Base-by-base conservation (phyloP, 2,888 invertebrate species). In the Acleris cristana region DNA sequence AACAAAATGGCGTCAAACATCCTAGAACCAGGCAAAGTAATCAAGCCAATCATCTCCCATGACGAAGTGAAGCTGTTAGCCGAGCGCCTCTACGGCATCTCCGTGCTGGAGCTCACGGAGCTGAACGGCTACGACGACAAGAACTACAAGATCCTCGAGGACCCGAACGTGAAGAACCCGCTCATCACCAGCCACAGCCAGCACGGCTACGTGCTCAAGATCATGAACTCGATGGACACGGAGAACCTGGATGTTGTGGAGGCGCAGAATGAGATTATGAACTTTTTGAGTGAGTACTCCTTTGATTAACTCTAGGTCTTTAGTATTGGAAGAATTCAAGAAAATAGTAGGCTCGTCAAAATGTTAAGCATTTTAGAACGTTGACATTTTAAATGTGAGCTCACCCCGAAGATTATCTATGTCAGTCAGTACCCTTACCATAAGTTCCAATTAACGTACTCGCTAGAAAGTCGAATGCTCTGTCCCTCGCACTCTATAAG, bases 201-300 rank as follows among this genome's bases (percentile, higher is more conserved):
- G 0, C 82, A 95, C 73, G 96, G 96, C 0, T 97, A 96, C 79
- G 95, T 97, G 21, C 86, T 98, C 67, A 98, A 98, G 93, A 94
- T 98, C 58, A 93, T 97, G 74, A 98, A 98, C 87, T 94, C 96
- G 0, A 88, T 96, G 81, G 97, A 98, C 84, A 96, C 98, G 0
- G 92, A 94, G 77, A 95, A 96, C 56, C 82, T 90, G 0, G 84
- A 85, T 1, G 92, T 95, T 21, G 93, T 97, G 8, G 96, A 96
- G 68, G 97, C 95, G 0, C 97, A 97, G 87, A 96, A 95, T 72
- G 94, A 95, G 73, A 88, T 96, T 71, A 94, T 97, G 93, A 85
- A 96, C 45, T 95, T 94, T 82, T 91, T 97, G 74, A 91, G 96
- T 95, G 85, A 94, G 94, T 91, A 56, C 6, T 45, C 10, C 18